These are phyloP conservation scores for Ectobius pallidus DNA, from an alignment of 2,888 invertebrate genomes.

Conservation along the genomic window DNA sequence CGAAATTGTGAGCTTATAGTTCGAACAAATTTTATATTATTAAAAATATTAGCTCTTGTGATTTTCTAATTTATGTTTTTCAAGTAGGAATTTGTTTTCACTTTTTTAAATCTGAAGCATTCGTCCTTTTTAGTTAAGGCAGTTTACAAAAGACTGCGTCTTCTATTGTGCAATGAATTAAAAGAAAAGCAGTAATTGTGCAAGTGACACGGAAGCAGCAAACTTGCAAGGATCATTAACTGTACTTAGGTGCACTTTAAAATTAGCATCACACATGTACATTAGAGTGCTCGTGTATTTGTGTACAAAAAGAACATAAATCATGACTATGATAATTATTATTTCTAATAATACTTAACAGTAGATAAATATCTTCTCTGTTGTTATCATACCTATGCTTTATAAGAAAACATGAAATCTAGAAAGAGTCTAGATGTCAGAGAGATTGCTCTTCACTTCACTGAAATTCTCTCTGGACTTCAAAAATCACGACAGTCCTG, in stretches of 20 bases:
- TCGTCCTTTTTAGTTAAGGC: too few species aligned
- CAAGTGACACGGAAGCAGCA: neutral
- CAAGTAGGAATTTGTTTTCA: too few species aligned
- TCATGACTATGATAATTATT: neutral
- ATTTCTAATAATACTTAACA: constrained; percentile 13
- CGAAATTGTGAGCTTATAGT: too few species aligned
- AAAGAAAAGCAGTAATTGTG: neutral
- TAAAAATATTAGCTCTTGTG: too few species aligned
- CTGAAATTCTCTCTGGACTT: neutral
- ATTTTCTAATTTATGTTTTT: too few species aligned
- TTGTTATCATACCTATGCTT: neutral
- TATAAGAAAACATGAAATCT: constrained; percentile 3
- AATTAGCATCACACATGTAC: constrained; percentile 4
- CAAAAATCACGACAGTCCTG: neutral
- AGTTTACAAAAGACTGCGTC: too few species aligned
- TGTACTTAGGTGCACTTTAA: neutral
- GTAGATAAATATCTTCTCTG: constrained; percentile 17
- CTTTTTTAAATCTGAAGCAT: too few species aligned
- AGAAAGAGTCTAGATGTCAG: neutral
- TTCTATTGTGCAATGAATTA: too few species aligned
- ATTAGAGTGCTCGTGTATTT: constrained; percentile 8
- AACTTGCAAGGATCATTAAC: neutral
- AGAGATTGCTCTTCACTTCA: neutral
- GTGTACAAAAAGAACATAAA: neutral
- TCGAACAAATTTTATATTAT: too few species aligned